A percentile compares a stretch with the other conserved stretches of the same genome.
Conservation (phyloP, 2,113 vertebrate species). For the Poecilia latipinna region DNA sequence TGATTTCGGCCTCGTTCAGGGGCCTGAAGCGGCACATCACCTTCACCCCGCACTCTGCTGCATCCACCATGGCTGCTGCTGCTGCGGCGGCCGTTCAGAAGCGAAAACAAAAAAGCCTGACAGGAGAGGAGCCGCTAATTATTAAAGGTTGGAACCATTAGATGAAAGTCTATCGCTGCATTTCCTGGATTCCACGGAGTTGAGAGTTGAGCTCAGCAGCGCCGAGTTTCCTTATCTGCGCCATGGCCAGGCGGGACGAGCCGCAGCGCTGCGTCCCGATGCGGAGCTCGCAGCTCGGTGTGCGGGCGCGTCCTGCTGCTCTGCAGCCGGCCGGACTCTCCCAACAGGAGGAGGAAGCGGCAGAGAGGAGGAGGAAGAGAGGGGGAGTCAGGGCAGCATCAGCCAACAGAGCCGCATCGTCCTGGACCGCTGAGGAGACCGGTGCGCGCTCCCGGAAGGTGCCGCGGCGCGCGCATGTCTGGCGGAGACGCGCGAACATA, state of each 20-base stretch:
- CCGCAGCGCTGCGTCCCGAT: slow-evolving; percentile 42
- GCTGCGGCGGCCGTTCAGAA: background rate
- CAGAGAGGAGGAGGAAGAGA: background rate
- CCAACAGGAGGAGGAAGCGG: background rate
- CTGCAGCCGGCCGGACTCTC: background rate
- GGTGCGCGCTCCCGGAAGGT: slow-evolving; percentile 28
- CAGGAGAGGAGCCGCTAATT: background rate
- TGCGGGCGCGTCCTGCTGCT: background rate
- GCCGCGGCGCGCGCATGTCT: slow-evolving; percentile 42
- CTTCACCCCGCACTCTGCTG: slow-evolving; percentile 92
- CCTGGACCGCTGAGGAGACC: background rate
- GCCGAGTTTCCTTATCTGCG: slow-evolving; percentile 25
- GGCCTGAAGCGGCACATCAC: slow-evolving; percentile 95
- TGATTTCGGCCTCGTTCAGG: slow-evolving; percentile 89
- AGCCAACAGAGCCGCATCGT: slow-evolving; percentile 46
- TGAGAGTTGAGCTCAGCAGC: background rate
- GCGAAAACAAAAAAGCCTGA: background rate
- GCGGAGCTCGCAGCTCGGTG: background rate
- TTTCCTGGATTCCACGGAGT: background rate
- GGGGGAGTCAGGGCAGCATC: slow-evolving; percentile 16
- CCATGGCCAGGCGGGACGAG: slow-evolving; percentile 33
- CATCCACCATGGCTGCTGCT: slow-evolving; percentile 84
- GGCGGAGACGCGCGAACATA: background rate
- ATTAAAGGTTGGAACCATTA: background rate
- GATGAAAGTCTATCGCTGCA: too few relatives aligned